Evolutionary conservation across 2,888 invertebrate species (phyloP), one percentile per base, ranked within the genome.

Genomic region (Philereme vetulata): DNA sequence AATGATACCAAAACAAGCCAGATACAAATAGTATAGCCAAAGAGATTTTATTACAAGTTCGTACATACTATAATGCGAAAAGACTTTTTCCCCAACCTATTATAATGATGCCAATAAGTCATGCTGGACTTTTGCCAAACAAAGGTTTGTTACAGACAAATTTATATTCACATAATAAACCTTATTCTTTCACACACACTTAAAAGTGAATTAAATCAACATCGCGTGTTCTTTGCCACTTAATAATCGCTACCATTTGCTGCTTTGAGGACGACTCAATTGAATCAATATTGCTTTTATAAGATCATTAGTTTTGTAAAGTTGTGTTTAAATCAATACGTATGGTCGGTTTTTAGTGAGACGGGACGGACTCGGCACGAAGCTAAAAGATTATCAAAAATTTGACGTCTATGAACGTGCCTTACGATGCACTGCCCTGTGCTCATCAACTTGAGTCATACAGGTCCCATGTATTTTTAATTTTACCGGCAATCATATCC

Each of bases 251-350:
- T 85, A 83, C 85, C 77, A 58, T 62, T 54, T 49, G 51, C 49
- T 48, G 35, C 38, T 49, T 76, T 71, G 77, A 81, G 82, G 82
- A 88, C 81, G 85, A 85, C 89, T 89, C 87, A 89, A 89, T 90
- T 82, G 85, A 78, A 77, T 80, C 81, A 84, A 86, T 87, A 90
- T 87, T 88, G 81, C 85, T 81, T 75, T 78, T 90, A 90, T 90
- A 84, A 82, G 80, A 81, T 87, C 84, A 91, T 91, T 91, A 90
- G 91, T 92, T 85, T 84, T 81, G 78, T 66, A 76, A 78, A 75
- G 72, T 70, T 76, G 73, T 78, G 79, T 79, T 86, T 90, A 87
- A 88, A 88, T 90, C 88, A 88, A 67, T 69, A 62, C 46, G 7
- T 4, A 35, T 42, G 40, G 43, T 11, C 40, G 10, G 4, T 58